These are phyloP conservation scores for Chaetura pelagica DNA, from an alignment of 2,113 vertebrate species.

Conservation along the genomic window DNA sequence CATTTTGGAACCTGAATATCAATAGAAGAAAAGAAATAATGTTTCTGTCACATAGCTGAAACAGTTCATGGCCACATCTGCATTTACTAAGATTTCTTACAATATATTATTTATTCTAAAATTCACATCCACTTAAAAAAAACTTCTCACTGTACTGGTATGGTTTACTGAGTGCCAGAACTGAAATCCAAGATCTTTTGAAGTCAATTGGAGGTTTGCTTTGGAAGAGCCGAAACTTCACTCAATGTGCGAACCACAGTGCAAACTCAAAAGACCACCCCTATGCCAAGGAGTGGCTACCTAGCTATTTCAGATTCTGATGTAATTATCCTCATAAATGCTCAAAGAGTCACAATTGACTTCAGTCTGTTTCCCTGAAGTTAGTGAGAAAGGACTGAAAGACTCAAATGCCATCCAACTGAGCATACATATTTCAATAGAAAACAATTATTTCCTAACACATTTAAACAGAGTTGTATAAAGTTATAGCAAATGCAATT, in stretches of 20 bases:
- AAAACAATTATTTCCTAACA: background rate
- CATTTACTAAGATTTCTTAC: background rate
- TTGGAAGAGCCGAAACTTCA: background rate
- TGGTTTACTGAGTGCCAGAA: background rate
- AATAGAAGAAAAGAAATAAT: slow-evolving; percentile 63
- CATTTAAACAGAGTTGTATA: background rate
- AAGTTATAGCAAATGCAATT: background rate
- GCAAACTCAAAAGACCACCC: background rate
- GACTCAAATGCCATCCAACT: background rate
- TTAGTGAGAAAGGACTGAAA: background rate
- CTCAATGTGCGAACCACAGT: background rate
- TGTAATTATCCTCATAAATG: background rate
- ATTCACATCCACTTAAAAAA: background rate
- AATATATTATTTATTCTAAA: background rate
- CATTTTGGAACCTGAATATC: slow-evolving; percentile 83
- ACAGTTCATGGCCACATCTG: background rate
- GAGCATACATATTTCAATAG: background rate
- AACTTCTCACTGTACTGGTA: background rate
- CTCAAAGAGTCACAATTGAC: background rate
- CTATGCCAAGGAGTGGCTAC: background rate
- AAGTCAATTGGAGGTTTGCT: background rate
- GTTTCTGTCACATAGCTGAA: slow-evolving; percentile 53
- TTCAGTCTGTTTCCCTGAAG: background rate
- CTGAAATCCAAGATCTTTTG: background rate
- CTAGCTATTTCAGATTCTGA: background rate